phyloP scores from a whole-genome alignment of 2,797 vertebrate genomes.

The Phrynocephalus forsythii region DNA sequence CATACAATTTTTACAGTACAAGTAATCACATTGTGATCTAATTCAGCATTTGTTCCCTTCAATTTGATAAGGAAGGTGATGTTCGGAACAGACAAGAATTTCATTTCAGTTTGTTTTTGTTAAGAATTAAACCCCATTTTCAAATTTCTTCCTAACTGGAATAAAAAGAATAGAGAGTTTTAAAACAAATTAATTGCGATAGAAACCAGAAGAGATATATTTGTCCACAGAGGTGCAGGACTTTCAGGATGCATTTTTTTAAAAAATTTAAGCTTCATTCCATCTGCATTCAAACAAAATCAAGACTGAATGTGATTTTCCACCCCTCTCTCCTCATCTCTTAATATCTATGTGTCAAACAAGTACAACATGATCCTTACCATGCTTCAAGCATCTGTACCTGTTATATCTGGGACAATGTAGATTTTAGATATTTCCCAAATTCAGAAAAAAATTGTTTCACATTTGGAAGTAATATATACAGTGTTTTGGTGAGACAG shows the following conservation, averaged over 20 bases:
- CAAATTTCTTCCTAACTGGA: neutral
- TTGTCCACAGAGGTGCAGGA: neutral
- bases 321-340: neutral
- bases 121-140: neutral
- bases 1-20: neutral
- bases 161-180: neutral
- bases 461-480: no score
- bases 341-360: neutral
- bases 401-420: neutral
- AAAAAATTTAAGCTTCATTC: neutral
- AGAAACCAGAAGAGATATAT: neutral
- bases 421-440: neutral
- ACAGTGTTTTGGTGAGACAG: constrained; percentile 5
- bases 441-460: neutral
- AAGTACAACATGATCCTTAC: neutral
- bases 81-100: neutral
- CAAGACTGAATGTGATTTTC: neutral
- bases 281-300: neutral
- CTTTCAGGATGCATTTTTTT: neutral
- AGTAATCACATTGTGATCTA: neutral
- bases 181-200: neutral
- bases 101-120: neutral
- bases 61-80: neutral
- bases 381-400: neutral
- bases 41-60: neutral